Base-by-base conservation (phyloP, 1,140 invertebrate genomes). In the Thaumatotibia leucotreta region DNA sequence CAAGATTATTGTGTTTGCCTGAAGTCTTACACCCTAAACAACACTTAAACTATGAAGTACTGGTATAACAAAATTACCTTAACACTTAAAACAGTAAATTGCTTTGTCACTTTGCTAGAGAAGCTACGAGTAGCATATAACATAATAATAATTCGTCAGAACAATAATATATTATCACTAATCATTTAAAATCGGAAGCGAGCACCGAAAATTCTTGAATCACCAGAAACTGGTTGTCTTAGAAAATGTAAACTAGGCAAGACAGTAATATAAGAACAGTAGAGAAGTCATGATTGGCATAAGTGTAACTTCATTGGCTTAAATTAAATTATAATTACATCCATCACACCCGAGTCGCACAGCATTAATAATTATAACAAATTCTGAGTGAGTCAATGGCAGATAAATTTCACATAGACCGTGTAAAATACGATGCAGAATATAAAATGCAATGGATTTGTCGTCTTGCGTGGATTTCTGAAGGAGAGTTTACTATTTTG, bases 51-150 rank as follows among this genome's bases (percentile, higher is more conserved):
- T 50, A 17, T 20, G 23, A 52, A 52, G 9, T 52, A 52, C 20
- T 20, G 9, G 1, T 20, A 52, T 52, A 52, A 52, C 49, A 50
- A 65, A 45, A 65, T n/a, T 61, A 65, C 11, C 29, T 32, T 65
- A 32, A 45, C n/a, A n/a, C 35, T 61, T n/a, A 65, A 39, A 64
- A 64, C 33, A 29, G 22, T 52, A 2, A 52, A 52, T 52, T 20
- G 49, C 22, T 24, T 24, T 52, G 49, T 52, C 49, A 17, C 17
- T 54, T 31, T 10, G 27, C 9, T 66, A 62, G 6, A 66, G 31
- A 66, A n/a, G 33, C 65, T 54, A 39, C 35, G n/a, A 39, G n/a
- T 39, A 54, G 10, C 10, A 27, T 4, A 23, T 24, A 3, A 52
- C 23, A 65, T 20, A 24, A 54, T 65, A 52, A 54, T 10, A 33